Base-by-base conservation (phyloP, 2,113 vertebrate genomes). In the Podarcis muralis region DNA sequence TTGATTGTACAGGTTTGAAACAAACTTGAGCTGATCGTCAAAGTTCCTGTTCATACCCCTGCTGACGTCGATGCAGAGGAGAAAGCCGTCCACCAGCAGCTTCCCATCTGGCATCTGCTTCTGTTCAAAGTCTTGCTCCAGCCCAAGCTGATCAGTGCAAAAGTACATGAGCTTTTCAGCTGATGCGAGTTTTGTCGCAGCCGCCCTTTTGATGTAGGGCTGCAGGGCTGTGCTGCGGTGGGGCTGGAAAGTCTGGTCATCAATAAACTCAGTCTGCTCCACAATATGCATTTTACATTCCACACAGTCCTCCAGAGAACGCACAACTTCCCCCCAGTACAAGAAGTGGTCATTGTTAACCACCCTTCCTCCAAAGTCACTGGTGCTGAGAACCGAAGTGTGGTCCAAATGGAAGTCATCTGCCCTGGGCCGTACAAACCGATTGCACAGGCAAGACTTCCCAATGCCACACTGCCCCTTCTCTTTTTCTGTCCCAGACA, bases 111-210 rank as follows among this genome's bases (percentile, higher is more conserved):
- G 98, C 99, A 99, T 99, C 94, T 99, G 99, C 89, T 99, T 99
- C 94, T 99, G 99, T 92, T 99, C 99, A 94, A 99, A 99, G 97
- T 99, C 99, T 96, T 99, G 99, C 89, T 99, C 99, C 94, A 99
- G 93, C 0, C 99, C 99, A 37, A 99, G 95, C 96, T 99, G 99
- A 95, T 99, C 99, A 62, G 99, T 99, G 96, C 99, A 99, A 96
- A 99, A 99, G 93, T 99, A 99, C 99, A 99, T 99, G 80, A 99
- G 97, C 91, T 99, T 99, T 93, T 99, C 99, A 2, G 99, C 99
- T 0, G 99, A 99, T 0, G 99, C 98, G 76, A 99, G 93, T 91
- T 99, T 99, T 93, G 97, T 98, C 2, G 98, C 98, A 0, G 99
- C 98, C 0, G 99, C 99, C 72, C 99, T 94, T 88, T 99, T 99